Conservation (phyloP, 2,113 vertebrate species). For the Nibea coibor region DNA sequence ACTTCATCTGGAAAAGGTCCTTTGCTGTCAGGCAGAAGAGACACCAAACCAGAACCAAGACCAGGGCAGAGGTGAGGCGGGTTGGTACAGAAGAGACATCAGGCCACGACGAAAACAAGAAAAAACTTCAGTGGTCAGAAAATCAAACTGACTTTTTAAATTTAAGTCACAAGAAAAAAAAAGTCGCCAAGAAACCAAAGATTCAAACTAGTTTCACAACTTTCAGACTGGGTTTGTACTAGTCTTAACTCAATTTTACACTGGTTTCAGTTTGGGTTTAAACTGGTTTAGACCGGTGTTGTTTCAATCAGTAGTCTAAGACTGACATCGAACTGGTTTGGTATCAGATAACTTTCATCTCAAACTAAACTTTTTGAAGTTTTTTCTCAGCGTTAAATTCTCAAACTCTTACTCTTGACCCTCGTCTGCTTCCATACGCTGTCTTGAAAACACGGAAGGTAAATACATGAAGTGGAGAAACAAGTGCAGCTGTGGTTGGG, state of each 20-base stretch:
- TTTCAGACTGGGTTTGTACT: background rate
- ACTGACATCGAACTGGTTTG: background rate
- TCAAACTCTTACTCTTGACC: slow-evolving; percentile 13
- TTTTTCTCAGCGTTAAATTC: background rate
- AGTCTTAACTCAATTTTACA: background rate
- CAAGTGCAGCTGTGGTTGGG: slow-evolving; percentile 41
- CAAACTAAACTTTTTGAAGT: slow-evolving; percentile 3
- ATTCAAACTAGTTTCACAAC: background rate
- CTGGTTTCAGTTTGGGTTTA: background rate
- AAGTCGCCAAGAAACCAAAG: background rate
- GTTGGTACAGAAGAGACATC: background rate
- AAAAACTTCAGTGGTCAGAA: background rate
- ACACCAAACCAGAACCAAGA: background rate
- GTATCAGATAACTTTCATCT: background rate
- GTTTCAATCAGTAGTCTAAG: background rate
- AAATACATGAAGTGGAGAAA: slow-evolving; percentile 47
- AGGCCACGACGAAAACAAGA: background rate
- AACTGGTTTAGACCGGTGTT: background rate
- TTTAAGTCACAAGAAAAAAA: background rate
- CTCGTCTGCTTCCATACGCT: slow-evolving; percentile 2
- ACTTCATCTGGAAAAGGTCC: background rate
- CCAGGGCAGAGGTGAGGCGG: background rate
- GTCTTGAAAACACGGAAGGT: slow-evolving; percentile 30
- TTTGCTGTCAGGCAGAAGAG: background rate
- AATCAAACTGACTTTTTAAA: background rate